phyloP scores from a whole-genome alignment of 2,797 vertebrate genomes.

The Enteromius trimaculatus region DNA sequence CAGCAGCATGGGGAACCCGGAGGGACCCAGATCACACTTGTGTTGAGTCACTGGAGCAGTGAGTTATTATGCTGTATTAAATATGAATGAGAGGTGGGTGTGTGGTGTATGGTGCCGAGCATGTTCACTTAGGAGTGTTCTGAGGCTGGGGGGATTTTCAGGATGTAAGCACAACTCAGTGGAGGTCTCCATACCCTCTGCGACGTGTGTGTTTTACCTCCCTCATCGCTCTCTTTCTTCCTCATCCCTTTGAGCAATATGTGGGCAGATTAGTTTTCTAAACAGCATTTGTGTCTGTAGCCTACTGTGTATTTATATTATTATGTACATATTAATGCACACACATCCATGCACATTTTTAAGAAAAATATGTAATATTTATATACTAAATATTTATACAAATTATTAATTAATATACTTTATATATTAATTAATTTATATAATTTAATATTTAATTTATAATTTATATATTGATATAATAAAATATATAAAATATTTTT shows the following conservation, averaged over 20 bases:
- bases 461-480: too few species aligned
- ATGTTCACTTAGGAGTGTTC: slow-evolving; percentile 48
- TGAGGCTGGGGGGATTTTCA: slow-evolving; percentile 43
- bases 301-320: neutral
- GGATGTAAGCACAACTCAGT: slow-evolving; percentile 35
- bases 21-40: slow-evolving; percentile 66
- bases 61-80: slow-evolving; percentile 78
- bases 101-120: slow-evolving; percentile 68
- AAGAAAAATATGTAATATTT: too few species aligned
- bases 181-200: slow-evolving; percentile 24
- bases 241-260: slow-evolving; percentile 3
- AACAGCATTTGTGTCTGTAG: neutral
- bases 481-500: too few species aligned
- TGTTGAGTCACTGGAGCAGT: slow-evolving; percentile 64
- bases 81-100: slow-evolving; percentile 75
- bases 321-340: neutral
- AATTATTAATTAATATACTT: too few species aligned
- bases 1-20: slow-evolving; percentile 58
- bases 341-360: neutral
- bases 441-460: too few species aligned
- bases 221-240: slow-evolving; percentile 4
- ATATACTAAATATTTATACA: too few species aligned
- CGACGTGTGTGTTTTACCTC: slow-evolving; percentile 25
- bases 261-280: neutral
- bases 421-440: too few species aligned